Percentiles rank a stretch among this genome's conserved stretches.
Conservation (phyloP, 2,113 vertebrate genomes). For the Noctilio leporinus region DNA sequence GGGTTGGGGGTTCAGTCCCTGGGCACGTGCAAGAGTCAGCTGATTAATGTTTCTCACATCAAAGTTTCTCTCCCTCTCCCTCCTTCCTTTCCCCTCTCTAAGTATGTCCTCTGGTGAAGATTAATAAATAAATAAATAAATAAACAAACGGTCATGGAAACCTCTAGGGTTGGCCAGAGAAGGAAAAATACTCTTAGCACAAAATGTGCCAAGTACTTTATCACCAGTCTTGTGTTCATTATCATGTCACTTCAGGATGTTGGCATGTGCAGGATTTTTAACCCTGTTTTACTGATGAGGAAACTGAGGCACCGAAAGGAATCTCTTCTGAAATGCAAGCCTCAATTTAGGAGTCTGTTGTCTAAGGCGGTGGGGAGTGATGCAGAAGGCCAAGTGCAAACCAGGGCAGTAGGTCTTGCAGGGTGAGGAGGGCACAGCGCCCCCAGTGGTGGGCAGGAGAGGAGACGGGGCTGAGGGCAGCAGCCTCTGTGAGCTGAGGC, state of each 20-base stretch:
- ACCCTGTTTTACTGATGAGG: neutral
- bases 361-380: neutral
- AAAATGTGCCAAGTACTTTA: neutral
- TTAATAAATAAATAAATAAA: no score
- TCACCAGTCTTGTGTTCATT: neutral
- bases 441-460: neutral
- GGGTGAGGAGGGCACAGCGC: no score
- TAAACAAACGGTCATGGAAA: neutral
- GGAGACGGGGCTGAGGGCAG: neutral
- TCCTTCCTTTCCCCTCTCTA: no score
- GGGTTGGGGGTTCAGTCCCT: no score
- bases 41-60: no score
- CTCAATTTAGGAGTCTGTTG: neutral
- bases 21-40: no score
- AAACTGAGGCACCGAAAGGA: neutral
- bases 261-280: neutral
- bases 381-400: neutral
- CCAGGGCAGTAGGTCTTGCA: neutral
- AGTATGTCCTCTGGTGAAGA: no score
- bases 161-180: neutral
- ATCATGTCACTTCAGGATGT: neutral
- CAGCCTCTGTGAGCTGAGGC: neutral
- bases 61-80: no score
- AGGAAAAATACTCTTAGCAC: neutral
- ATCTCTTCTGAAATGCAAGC: neutral